Evolutionary conservation across 1,140 invertebrate genomes (phyloP).

Genomic region (Brachionus calyciflorus): DNA sequence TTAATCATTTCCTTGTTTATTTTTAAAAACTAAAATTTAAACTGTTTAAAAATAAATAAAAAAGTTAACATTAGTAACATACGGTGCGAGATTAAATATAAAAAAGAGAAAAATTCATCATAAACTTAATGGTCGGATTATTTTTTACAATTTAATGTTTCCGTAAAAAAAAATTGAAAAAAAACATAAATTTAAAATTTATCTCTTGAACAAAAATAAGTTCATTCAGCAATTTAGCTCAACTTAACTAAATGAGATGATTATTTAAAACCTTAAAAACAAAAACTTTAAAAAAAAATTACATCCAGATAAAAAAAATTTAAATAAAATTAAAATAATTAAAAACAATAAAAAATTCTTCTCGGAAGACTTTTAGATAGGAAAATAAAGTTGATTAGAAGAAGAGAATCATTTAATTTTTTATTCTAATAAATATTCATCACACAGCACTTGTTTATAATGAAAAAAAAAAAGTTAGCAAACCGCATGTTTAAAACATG

Average conservation of each 20-base stretch:
- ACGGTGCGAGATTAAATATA: not conserved
- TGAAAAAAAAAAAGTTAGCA: no score
- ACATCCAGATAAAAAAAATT: conserved; percentile 37
- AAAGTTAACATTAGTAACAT: not conserved
- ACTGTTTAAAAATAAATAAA: conserved; percentile 1
- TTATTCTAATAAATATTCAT: no score
- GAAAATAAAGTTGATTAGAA: not conserved
- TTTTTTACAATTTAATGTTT: conserved; percentile 31
- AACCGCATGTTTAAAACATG: no score
- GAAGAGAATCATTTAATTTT: not conserved
- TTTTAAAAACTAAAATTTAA: no score
- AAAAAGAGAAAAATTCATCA: no score
- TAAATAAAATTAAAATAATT: conserved; percentile 42
- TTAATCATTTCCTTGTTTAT: conserved; percentile 42
- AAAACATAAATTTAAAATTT: conserved; percentile 24
- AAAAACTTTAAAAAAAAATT: conserved; percentile 15
- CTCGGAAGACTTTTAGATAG: not conserved
- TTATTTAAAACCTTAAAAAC: conserved; percentile 1
- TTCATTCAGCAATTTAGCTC: conserved; percentile 31
- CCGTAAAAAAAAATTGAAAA: not conserved
- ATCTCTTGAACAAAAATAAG: not conserved
- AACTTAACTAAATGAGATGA: conserved; percentile 1
- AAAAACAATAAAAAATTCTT: conserved; percentile 34
- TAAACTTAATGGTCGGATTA: conserved; percentile 11
- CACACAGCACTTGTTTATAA: no score